phyloP scores from a whole-genome alignment of 1,140 invertebrate genomes.

The Zaprionus gabonicus region DNA sequence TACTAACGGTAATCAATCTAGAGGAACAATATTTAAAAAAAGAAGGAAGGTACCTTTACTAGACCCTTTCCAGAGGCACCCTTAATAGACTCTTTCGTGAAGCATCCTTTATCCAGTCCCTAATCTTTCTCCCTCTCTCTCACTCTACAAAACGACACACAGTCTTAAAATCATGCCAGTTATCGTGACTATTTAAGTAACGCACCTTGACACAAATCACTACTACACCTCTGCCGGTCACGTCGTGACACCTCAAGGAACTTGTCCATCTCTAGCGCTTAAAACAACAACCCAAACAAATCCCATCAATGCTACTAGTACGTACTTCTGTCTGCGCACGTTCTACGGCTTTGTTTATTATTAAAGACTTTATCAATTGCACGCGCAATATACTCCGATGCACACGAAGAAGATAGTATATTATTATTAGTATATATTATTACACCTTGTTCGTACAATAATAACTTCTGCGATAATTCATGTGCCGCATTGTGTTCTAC shows the following conservation, averaged over 20 bases:
- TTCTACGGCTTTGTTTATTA: slow-evolving; percentile 31
- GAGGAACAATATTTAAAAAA: no score
- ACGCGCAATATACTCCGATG: slow-evolving; percentile 26
- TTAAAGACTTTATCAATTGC: slow-evolving; percentile 35
- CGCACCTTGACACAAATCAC: slow-evolving; percentile 24
- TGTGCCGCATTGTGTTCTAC: background rate
- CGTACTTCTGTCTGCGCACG: slow-evolving; percentile 16
- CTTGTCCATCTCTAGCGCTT: slow-evolving; percentile 26
- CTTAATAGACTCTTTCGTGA: background rate
- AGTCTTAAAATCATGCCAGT: background rate
- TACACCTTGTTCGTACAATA: background rate
- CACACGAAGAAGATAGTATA: background rate
- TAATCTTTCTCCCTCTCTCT: background rate
- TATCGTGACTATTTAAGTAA: slow-evolving; percentile 11
- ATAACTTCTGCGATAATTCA: background rate
- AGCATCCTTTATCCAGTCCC: background rate
- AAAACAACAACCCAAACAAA: slow-evolving; percentile 2
- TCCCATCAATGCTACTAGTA: background rate
- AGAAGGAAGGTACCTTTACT: no score
- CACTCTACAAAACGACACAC: background rate
- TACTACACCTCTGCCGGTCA: slow-evolving; percentile 7
- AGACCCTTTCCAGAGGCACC: no score
- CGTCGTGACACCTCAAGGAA: slow-evolving; percentile 28
- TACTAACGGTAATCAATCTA: no score
- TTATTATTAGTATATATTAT: background rate